Evolutionary conservation across 1,140 invertebrate species (phyloP), one percentile per base, ranked within the genome.

Genomic region (Thaumatotibia leucotreta): DNA sequence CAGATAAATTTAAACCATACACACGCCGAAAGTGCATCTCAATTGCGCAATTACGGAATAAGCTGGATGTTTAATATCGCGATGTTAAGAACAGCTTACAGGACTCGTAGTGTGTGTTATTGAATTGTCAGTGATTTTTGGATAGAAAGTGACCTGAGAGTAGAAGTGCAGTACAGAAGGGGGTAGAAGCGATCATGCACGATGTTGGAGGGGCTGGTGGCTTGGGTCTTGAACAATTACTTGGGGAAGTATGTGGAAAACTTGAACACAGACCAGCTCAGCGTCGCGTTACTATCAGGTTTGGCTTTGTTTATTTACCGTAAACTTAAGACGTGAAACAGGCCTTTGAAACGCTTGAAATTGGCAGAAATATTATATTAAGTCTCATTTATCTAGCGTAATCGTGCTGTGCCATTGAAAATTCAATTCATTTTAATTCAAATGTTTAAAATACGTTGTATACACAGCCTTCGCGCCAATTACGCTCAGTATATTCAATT

Each of bases 211-310:
- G 96, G 98, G 73, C 93, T 99, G 71, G 98, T 97, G 74, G 97
- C 98, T 72, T 99, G 98, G 98, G 96, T 99, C 74, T 92, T 99
- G 72, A 99, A 99, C 92, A 99, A 97, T 84, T 99, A 99, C 91
- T 93, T 99, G 65, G 98, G 98, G 66, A 98, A 99, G 91, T 99
- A 99, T 93, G 95, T 99, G 39, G 98, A 99, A 89, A 98, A 99
- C 92, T 93, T 99, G 63, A 99, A 99, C 89, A 99, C 98, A 10
- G 97, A 98, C 90, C 98, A 99, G 91, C 92, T 99, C 32, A 99
- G 98, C 76, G 97, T 99, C 81, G 98, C 97, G 22, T 91, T 99
- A 50, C 91, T 99, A 45, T 97, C 98, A 92, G 98, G 98, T 99
- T 92, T 91, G 86, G 72, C 9, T 27, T 8, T 20, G 39, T 45